Base-by-base conservation (phyloP, 2,113 vertebrate genomes). In the Petroica traversi region DNA sequence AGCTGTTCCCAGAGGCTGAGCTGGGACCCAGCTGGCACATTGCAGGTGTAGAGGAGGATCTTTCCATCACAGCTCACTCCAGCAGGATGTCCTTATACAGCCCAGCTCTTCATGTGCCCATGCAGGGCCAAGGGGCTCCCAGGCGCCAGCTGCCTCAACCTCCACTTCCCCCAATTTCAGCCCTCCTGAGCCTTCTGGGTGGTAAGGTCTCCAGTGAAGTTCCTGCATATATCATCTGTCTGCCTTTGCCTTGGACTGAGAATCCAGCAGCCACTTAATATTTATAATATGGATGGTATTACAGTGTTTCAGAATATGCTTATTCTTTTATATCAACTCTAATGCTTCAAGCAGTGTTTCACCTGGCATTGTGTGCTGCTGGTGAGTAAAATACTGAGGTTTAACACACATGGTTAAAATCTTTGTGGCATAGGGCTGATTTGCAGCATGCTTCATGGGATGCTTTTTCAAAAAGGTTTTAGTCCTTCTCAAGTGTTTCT, bases 21-120 rank as follows among this genome's bases (percentile, higher is more conserved):
- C 48, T 5, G 3, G 14, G 25, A 55, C 5, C 17, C 17, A 1
- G 2, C 12, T 38, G 5, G 17, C 22, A 28, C 23, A 7, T 1
- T 54, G 33, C 36, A 54, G 24, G 9, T 31, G n/a, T 33, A 24
- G 24, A 72, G 51, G 41, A 79, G 8, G 12, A 18, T 19, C 7
- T 57, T 61, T 36, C 36, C n/a, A 31, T 20, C 28, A 24, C 20
- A 36, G 6, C 45, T 91, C 3, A 0, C 33, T 69, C 14, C 4
- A 13, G 29, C 11, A 75, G 57, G n/a, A 16, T 0, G 0, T 49
- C 31, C n/a, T 67, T 4, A 3, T 45, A 58, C 4, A 43, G 38
- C 52, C 40, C 78, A 79, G 36, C 14, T 63, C 48, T 1, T 0
- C 28, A 3, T 29, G 13, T 46, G 40, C 41, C 34, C 7, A 3